Conservation (phyloP, 2,797 vertebrate species). For the Manis crassicaudata region DNA sequence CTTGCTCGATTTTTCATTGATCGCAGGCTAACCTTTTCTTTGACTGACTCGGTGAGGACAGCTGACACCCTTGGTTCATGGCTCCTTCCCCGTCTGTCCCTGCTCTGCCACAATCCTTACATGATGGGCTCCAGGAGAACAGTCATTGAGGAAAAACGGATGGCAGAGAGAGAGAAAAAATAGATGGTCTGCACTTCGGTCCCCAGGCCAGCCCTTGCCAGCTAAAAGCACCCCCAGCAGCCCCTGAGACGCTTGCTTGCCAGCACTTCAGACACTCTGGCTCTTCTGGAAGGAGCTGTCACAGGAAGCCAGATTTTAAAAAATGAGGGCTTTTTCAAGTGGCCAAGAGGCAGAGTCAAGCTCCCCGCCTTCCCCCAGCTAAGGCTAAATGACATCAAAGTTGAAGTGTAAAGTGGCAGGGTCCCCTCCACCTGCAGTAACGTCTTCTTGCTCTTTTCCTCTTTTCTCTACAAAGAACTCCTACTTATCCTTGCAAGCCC, state of each 20-base stretch:
- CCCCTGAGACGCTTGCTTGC: not conserved
- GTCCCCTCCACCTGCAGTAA: not conserved
- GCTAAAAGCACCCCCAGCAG: not conserved
- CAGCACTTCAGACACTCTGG: not conserved
- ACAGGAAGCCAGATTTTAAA: not conserved
- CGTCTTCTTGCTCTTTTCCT: not conserved
- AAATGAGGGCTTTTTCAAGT: not conserved
- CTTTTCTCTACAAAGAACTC: not conserved
- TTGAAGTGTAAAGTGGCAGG: not conserved
- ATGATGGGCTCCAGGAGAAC: not conserved
- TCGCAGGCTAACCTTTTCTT: not conserved
- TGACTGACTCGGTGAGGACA: not conserved
- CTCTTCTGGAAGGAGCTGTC: not conserved
- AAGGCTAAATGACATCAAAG: not conserved
- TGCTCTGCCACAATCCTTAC: not conserved
- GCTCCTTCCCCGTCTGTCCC: not conserved
- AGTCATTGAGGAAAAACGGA: not conserved
- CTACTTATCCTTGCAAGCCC: not conserved
- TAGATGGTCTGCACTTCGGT: not conserved
- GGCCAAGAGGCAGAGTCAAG: not conserved
- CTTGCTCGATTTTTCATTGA: not conserved
- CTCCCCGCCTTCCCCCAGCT: not conserved
- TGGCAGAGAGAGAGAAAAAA: not conserved
- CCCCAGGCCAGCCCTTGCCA: not conserved
- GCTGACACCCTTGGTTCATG: not conserved